A percentile compares a stretch with the other conserved stretches of the same genome.
These are phyloP conservation scores for Threskiornis aethiopicus DNA, from an alignment of 2,797 vertebrate genomes.

Conservation along the genomic window DNA sequence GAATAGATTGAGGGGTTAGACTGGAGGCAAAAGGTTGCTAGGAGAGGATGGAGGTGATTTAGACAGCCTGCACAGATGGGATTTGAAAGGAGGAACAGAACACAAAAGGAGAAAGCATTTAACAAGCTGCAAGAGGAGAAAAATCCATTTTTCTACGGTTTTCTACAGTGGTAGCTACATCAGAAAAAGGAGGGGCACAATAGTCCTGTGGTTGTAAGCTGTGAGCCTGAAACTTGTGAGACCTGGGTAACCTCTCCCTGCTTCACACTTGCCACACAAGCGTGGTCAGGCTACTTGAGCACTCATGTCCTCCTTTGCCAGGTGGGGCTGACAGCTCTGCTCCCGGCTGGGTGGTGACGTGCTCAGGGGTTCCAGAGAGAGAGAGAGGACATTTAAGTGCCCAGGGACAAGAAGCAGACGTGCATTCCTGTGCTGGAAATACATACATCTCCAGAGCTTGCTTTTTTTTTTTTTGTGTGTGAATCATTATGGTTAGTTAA, in stretches of 20 bases:
- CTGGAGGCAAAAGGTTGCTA: constrained; percentile 43
- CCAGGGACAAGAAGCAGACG: not conserved
- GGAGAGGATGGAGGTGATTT: constrained; percentile 30
- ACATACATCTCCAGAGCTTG: not conserved
- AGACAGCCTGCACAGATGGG: not conserved
- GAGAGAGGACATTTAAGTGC: not conserved
- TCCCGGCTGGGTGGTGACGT: not conserved
- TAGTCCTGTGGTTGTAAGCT: not conserved
- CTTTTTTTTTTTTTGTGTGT: not conserved
- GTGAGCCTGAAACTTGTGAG: not conserved
- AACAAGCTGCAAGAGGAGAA: not conserved
- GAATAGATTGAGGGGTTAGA: not conserved
- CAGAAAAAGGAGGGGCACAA: not conserved
- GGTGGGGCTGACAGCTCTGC: not conserved
- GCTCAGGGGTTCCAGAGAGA: not conserved
- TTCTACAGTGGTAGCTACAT: not conserved
- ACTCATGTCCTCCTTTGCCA: not conserved
- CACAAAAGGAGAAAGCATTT: not conserved
- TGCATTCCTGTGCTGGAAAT: not conserved
- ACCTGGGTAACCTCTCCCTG: not conserved
- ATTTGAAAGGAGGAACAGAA: not conserved
- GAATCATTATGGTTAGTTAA: not conserved
- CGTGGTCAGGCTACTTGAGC: not conserved
- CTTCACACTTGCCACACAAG: not conserved
- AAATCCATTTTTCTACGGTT: not conserved